These are phyloP conservation scores for Astyanax mexicanus DNA, from an alignment of 2,797 vertebrate genomes.

Conservation along the genomic window DNA sequence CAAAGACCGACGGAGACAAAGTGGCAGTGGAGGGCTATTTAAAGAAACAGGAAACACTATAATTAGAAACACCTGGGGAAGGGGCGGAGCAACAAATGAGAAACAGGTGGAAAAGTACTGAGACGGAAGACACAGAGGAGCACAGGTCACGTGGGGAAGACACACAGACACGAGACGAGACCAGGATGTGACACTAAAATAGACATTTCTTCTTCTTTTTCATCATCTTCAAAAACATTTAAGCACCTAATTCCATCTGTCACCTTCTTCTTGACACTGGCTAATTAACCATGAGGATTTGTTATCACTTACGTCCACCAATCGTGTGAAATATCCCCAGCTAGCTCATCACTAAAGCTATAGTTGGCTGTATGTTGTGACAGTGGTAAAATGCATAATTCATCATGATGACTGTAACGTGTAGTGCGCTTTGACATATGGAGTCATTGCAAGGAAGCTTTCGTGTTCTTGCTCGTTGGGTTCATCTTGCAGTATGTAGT, in stretches of 20 bases:
- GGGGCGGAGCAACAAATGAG: no score
- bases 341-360: background rate
- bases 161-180: no score
- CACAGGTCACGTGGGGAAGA: no score
- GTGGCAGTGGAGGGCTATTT: no score
- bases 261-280: background rate
- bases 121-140: no score
- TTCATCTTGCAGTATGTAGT: slow-evolving; percentile 14
- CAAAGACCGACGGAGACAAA: no score
- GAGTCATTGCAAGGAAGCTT: slow-evolving; percentile 16
- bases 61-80: no score
- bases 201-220: no score
- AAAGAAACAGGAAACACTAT: no score
- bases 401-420: slow-evolving; percentile 23
- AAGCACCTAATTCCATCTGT: background rate
- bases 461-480: background rate
- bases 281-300: background rate
- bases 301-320: background rate
- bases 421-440: slow-evolving; percentile 26
- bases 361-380: background rate
- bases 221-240: background rate
- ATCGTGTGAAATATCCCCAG: background rate
- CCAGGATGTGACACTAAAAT: no score
- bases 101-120: no score
- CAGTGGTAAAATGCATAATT: background rate